Evolutionary conservation across 1,140 invertebrate species (phyloP).

Genomic region (Macrosteles quadrilineatus): DNA sequence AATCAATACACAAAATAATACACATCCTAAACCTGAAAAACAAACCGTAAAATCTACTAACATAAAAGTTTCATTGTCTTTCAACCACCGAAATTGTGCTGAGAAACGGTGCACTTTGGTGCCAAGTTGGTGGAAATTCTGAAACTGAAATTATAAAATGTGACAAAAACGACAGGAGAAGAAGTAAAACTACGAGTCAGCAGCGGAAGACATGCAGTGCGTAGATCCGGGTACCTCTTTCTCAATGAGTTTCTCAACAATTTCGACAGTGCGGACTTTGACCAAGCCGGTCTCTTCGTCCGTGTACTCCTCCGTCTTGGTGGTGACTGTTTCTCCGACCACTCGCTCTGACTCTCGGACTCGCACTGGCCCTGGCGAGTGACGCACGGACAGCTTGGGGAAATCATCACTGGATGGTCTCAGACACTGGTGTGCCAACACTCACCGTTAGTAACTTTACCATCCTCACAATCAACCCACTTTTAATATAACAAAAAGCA

Average conservation of each 20-base stretch:
- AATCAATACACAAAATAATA: too few species aligned
- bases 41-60: too few species aligned
- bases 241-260: slow-evolving; percentile 93
- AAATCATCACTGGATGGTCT: slow-evolving; percentile 66
- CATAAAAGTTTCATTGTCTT: too few species aligned
- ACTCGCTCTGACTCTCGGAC: slow-evolving; percentile 86
- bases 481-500: too few species aligned
- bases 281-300: slow-evolving; percentile 81
- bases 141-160: too few species aligned
- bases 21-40: too few species aligned
- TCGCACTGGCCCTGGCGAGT: slow-evolving; percentile 74
- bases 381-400: slow-evolving; percentile 81
- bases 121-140: too few species aligned
- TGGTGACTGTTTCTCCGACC: slow-evolving; percentile 82
- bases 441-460: slow-evolving; percentile 22
- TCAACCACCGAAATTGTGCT: too few species aligned
- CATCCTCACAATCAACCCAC: too few species aligned
- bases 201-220: slow-evolving; percentile 18
- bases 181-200: neutral
- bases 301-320: slow-evolving; percentile 83
- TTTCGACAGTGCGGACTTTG: slow-evolving; percentile 85
- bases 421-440: slow-evolving; percentile 44
- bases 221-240: slow-evolving; percentile 74
- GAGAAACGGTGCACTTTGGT: too few species aligned
- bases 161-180: slow-evolving; percentile 2